A percentile compares a stretch with the other conserved stretches of the same genome.
These are phyloP conservation scores for Pachyuromys duprasi DNA, from an alignment of 2,797 vertebrate genomes.

Conservation along the genomic window DNA sequence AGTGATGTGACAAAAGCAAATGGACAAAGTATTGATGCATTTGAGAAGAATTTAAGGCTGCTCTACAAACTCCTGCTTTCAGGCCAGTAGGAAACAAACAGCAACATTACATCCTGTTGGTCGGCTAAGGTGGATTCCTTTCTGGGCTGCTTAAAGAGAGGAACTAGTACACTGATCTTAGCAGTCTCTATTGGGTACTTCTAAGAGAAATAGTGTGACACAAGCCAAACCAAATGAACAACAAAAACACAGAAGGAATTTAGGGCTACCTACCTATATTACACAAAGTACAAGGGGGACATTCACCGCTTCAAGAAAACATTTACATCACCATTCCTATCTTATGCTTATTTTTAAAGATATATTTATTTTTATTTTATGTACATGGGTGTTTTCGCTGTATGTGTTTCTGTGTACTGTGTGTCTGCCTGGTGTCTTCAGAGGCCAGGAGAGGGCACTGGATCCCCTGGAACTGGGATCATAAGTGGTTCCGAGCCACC, in stretches of 20 bases:
- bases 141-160: conserved; percentile 18
- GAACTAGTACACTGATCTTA: conserved; percentile 56
- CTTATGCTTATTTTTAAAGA: neutral
- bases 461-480: neutral
- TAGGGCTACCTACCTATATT: neutral
- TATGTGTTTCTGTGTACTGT: neutral
- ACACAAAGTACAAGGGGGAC: neutral
- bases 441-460: neutral
- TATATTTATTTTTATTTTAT: neutral
- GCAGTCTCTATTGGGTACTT: neutral
- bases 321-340: neutral
- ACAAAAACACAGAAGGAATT: neutral
- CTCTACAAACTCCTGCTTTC: conserved; percentile 43
- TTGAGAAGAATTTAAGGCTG: conserved; percentile 46
- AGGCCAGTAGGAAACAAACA: neutral
- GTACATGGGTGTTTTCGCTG: neutral
- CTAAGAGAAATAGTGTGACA: neutral
- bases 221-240: neutral
- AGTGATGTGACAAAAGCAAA: conserved; percentile 51
- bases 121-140: conserved; percentile 48
- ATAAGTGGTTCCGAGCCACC: neutral
- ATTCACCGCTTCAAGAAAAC: neutral
- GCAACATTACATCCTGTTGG: neutral
- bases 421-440: neutral
- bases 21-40: conserved; percentile 43